Conservation (phyloP, 2,797 vertebrate genomes). For the Gymnocypris eckloni region DNA sequence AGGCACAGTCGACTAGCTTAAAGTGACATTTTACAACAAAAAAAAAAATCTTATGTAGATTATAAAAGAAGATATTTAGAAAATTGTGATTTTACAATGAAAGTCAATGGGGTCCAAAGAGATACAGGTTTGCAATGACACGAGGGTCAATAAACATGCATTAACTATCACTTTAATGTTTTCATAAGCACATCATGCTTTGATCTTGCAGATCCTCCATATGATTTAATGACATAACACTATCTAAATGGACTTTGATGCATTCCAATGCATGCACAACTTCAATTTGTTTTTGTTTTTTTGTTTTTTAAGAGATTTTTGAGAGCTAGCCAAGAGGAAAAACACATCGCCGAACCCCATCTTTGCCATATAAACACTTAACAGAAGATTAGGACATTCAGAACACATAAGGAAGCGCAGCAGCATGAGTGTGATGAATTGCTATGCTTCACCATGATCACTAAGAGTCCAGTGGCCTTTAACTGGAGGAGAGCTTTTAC, state of each 20-base stretch:
- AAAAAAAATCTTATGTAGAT: background rate
- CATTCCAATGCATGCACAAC: background rate
- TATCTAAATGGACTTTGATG: conserved; percentile 1
- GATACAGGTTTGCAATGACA: background rate
- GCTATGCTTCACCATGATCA: conserved; percentile 45
- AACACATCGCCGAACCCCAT: background rate
- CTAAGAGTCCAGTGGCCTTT: conserved; percentile 56
- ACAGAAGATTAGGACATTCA: conserved; percentile 24
- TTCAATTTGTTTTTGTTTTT: background rate
- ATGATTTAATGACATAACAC: conserved; percentile 4
- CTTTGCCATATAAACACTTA: conserved; percentile 30
- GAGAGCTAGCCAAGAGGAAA: background rate
- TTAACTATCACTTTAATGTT: background rate
- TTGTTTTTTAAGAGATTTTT: background rate
- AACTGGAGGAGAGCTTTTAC: conserved; percentile 49
- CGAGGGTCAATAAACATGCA: conserved; percentile 1
- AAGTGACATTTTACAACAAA: background rate
- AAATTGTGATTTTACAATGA: background rate
- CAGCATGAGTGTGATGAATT: conserved; percentile 47
- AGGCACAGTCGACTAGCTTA: conserved; percentile 25
- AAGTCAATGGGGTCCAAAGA: background rate
- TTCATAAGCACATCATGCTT: background rate
- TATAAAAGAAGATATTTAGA: background rate
- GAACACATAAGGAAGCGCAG: conserved; percentile 25
- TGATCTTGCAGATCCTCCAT: background rate